Base-by-base conservation (phyloP, 2,797 vertebrate species). In the Rhynchotus rufescens region DNA sequence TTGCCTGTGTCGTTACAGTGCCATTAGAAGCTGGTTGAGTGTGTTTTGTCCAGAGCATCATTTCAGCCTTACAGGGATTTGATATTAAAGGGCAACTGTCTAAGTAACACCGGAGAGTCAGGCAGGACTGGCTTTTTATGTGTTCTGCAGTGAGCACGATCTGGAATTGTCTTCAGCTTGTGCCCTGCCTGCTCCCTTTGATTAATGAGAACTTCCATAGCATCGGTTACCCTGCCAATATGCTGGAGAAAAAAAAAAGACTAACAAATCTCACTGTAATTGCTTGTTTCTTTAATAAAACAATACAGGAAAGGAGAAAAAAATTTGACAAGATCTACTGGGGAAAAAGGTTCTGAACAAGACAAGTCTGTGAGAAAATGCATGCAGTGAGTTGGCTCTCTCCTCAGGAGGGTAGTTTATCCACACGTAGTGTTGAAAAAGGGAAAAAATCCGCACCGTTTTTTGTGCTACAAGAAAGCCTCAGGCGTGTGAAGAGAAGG, bases 201-300 rank as follows among this genome's bases (percentile, higher is more conserved):
- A 96, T 97, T 94, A 97, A 97, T 96, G 95, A 95, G 95, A 89
- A 84, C 68, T 21, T 88, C 94, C 54, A 68, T 13, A 57, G 83
- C 92, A 92, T 94, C 90, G 88, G 65, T 97, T 96, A 92, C 90
- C 90, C 86, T 87, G 87, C 90, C 91, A 91, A 21, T 94, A 84
- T 51, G 74, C 26, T 14, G 47, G 2, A 36, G 28, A 20, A 42
- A 34, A n/a, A 95, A 75, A 89, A 91, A 85, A 93, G 52, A 57
- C 84, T 84, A 90, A 84, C 80, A 92, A 91, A 38, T 75, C 90
- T 90, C 47, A 5, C 65, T 89, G 91, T 84, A 95, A 92, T 86
- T 80, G 68, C 65, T 77, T 95, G 69, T 95, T 93, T 89, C 87
- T 86, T 93, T 96, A 83, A 79, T 94, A 77, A 89, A 92, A 80